Evolutionary conservation across 2,888 invertebrate species (phyloP), one percentile per base, ranked within the genome.

Genomic region (Empis livida): DNA sequence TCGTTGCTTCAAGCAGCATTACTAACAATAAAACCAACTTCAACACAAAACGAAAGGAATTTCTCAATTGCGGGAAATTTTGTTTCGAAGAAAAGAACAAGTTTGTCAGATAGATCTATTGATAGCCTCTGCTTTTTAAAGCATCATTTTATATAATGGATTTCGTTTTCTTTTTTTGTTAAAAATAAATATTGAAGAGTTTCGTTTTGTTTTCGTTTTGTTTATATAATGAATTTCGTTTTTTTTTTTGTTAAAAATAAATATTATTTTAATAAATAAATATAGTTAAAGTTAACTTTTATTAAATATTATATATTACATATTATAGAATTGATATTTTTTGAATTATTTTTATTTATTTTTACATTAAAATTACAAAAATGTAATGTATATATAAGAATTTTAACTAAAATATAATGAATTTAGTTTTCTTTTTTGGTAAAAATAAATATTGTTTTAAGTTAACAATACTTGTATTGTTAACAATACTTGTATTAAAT

Each of bases 11-110:
- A 40, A 40, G 17, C 16, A 17, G 40, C 40, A 17, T 40, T 41
- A 41, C 11, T 11, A 4, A 41, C 41, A 5, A 23, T 41, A 20
- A 23, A 20, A 39, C 16, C 39, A 39, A 39, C 39, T 16, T 39
- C 39, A 20, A 41, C 41, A 41, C 41, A 41, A 41, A 41, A 41
- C 15, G 41, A 41, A 41, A 41, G 23, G 13, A 41, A 41, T 41
- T 41, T 41, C 13, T 41, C 23, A 23, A 41, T 41, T 20, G 17
- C 23, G 11, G 20, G 41, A 20, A 41, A 41, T 41, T 41, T 41
- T 13, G 35, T 35, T 13, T 35, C 35, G n/a, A 35, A 35, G 35
- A 35, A 35, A 35, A 35, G 35, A 35, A 35, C 35, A 35, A 35
- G 35, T 13, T 13, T 35, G 10, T 35, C 35, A 35, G 35, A 35